phyloP scores from a whole-genome alignment of 1,140 invertebrate species.

The Riptortus pedestris region DNA sequence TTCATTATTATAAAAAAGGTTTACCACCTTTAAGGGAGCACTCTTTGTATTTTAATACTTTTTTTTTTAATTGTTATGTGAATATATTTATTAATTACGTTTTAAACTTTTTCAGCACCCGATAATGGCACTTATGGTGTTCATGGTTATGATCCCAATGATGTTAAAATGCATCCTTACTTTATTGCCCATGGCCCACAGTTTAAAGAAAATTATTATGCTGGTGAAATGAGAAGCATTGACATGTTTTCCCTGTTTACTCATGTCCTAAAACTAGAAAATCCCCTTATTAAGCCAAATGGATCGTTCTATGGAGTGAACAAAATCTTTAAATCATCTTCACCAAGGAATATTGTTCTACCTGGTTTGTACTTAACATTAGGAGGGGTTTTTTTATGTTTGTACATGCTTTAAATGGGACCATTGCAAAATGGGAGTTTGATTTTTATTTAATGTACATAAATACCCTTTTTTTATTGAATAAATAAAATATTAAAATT shows the following conservation, averaged over 20 bases:
- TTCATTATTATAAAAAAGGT: too few relatives aligned
- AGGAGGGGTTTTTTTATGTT: background rate
- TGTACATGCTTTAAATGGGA: background rate
- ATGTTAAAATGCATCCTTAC: constrained; percentile 4
- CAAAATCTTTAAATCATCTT: background rate
- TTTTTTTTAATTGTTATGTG: too few relatives aligned
- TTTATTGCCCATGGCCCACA: background rate
- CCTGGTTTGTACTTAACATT: background rate
- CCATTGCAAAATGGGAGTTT: background rate
- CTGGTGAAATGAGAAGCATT: background rate
- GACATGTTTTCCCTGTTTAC: constrained; percentile 9
- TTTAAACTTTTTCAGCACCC: constrained; percentile 6
- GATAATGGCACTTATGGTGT: constrained; percentile 5
- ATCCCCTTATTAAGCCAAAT: background rate
- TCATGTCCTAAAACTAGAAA: background rate
- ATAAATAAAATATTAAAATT: too few relatives aligned
- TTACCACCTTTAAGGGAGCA: too few relatives aligned
- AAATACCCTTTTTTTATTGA: too few relatives aligned
- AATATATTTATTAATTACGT: background rate
- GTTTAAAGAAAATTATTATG: constrained; percentile 13
- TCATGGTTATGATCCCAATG: constrained; percentile 7
- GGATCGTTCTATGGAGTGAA: background rate
- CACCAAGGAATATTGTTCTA: background rate
- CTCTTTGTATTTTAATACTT: too few relatives aligned
- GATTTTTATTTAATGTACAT: too few relatives aligned